Evolutionary conservation across 2,797 vertebrate genomes (phyloP), one percentile per base, ranked within the genome.

Genomic region (Anguilla megastoma): DNA sequence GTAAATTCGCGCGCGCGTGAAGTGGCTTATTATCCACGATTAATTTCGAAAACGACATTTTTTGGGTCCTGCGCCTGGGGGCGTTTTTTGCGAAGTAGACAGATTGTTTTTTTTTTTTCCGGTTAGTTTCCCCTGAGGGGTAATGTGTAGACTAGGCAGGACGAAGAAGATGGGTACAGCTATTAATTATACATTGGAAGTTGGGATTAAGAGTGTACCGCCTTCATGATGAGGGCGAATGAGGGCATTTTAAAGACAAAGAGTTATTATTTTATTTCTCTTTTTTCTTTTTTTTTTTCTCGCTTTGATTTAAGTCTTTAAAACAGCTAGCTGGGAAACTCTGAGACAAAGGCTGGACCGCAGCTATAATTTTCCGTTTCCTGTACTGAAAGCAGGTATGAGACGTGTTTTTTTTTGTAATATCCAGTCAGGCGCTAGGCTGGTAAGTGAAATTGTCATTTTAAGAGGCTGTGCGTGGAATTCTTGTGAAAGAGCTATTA

Each of bases 81-180:
- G 82, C 16, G 36, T 36, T 24, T 48, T 71, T 69, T 48, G 36
- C 36, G 14, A 36, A 36, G 24, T 48, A 27, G 27, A 71, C 36
- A 48, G 85, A 69, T 86, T 86, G 63, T 50, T 84, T 86, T 85
- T 84, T 84, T 50, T 84, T 86, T 85, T 84, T 84, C 24, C 36
- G 5, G 50, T 86, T 14, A n/a, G 63, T 33, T 33, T 50, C 63
- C 30, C 63, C 24, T 27, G 10, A 36, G 36, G 58, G 24, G 71
- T 36, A 14, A 21, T 18, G 21, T 71, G n/a, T 69, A 66, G 9
- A 88, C 24, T 41, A 86, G n/a, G 69, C 60, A 74, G 63, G 33
- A 33, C 12, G 33, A 36, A 36, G 36, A 36, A 56, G 52, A 69
- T 60, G 60, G 63, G 85, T 50, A 14, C 56, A 0, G 0, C 84